A percentile compares a stretch with the other conserved stretches of the same genome.
Conservation (phyloP, 2,888 invertebrate genomes). For the Dolichopus griseipennis region DNA sequence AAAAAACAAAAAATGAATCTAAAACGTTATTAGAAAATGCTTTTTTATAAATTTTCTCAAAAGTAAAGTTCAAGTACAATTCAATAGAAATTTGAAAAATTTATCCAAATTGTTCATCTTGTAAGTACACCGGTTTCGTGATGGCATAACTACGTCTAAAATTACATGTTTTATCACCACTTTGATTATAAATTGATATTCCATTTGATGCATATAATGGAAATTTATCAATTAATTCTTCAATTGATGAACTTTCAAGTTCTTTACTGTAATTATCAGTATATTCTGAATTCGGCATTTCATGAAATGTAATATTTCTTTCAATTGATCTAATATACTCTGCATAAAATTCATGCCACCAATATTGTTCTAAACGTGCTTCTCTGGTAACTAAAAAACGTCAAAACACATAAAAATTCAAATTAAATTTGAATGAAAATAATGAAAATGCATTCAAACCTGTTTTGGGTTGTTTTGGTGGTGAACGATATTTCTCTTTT, state of each 20-base stretch:
- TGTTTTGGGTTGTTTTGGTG: background rate
- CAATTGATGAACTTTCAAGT: conserved; percentile 25
- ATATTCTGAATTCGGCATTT: conserved; percentile 30
- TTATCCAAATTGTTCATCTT: conserved; percentile 34
- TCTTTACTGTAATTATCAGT: conserved; percentile 32
- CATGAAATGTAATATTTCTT: conserved; percentile 17
- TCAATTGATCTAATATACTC: conserved; percentile 34
- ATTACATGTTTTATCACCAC: conserved; percentile 32
- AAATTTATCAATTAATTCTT: conserved; percentile 30
- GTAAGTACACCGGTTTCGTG: conserved; percentile 30
- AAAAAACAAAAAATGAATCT: no score
- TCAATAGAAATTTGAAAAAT: background rate
- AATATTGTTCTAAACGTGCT: conserved; percentile 33
- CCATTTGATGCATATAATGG: conserved; percentile 35
- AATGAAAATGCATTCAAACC: no score
- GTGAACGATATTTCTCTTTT: background rate
- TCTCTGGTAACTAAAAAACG: conserved; percentile 25
- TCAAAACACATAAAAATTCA: background rate
- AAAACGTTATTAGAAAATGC: no score
- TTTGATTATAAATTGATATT: conserved; percentile 36
- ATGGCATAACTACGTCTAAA: conserved; percentile 31
- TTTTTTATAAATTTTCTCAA: no score
- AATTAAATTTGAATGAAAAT: no score
- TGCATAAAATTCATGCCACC: conserved; percentile 36
- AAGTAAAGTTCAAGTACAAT: no score